phyloP scores from a whole-genome alignment of 2,797 vertebrate species.

The Limnodromus scolopaceus region DNA sequence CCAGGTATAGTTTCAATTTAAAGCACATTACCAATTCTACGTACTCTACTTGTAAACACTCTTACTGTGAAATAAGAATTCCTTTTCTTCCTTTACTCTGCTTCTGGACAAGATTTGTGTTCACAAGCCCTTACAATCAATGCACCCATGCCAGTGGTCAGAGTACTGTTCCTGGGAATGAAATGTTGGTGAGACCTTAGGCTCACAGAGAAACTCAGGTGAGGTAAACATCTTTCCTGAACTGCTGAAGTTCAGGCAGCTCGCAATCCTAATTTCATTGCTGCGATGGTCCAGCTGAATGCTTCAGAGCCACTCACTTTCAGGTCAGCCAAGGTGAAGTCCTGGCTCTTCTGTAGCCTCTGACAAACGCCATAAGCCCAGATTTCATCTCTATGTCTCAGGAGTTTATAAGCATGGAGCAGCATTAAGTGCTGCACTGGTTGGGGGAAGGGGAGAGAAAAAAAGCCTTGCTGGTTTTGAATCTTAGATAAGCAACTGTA shows the following conservation, averaged over 20 bases:
- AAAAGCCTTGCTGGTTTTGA: not conserved
- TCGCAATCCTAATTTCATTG: rapidly evolving
- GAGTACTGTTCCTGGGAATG: not conserved
- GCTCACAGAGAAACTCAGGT: not conserved
- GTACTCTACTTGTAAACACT: not conserved
- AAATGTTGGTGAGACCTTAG: not conserved
- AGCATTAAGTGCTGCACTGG: not conserved
- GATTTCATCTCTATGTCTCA: not conserved
- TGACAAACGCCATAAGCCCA: slow-evolving; percentile 35
- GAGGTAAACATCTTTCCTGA: not conserved
- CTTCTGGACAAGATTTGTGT: not conserved
- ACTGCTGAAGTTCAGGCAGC: not conserved
- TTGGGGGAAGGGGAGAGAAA: not conserved
- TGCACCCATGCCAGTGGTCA: not conserved
- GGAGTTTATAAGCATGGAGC: not conserved
- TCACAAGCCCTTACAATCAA: not conserved
- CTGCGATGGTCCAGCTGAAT: not conserved
- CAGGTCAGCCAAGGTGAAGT: slow-evolving; percentile 31
- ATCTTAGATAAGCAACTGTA: slow-evolving; percentile 29
- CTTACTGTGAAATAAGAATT: not conserved
- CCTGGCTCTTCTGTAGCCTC: not conserved
- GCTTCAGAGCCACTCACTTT: not conserved
- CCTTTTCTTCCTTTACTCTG: not conserved
- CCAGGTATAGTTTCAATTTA: not conserved
- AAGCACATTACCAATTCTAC: not conserved